Evolutionary conservation across 2,888 invertebrate species (phyloP).

Genomic region (Drosophila acutilabella): DNA sequence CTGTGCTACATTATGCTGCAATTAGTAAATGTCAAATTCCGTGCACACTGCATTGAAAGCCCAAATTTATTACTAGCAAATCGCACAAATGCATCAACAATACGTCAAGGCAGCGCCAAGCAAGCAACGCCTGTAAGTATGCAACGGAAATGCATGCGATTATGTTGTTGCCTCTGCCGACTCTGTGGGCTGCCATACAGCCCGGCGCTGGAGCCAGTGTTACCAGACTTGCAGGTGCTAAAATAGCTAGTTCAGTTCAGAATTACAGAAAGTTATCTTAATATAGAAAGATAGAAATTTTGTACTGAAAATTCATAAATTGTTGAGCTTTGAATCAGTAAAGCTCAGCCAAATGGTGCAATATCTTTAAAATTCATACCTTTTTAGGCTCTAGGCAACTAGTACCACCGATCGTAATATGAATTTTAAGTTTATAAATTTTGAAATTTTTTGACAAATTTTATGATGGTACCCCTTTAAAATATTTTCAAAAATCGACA

Average conservation of each 20-base stretch:
- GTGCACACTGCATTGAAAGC: conserved; percentile 62
- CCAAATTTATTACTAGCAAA: conserved; percentile 74
- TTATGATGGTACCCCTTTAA: too few species aligned
- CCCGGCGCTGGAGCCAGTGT: not conserved
- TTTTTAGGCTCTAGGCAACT: too few species aligned
- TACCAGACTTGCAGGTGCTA: not conserved
- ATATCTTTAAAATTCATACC: too few species aligned
- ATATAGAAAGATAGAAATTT: too few species aligned
- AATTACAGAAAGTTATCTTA: too few species aligned
- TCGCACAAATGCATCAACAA: conserved; percentile 67
- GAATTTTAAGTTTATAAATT: too few species aligned
- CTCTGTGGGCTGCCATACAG: not conserved
- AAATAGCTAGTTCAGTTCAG: not conserved
- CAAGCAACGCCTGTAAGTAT: conserved; percentile 58
- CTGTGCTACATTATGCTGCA: conserved; percentile 57
- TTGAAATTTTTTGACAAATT: too few species aligned
- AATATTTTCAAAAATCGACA: too few species aligned
- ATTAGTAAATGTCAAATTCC: conserved; percentile 80
- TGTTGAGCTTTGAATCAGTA: too few species aligned
- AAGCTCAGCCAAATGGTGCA: too few species aligned
- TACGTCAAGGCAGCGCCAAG: conserved; percentile 35
- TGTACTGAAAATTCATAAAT: too few species aligned
- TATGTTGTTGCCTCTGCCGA: conserved; percentile 45
- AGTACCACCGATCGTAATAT: too few species aligned
- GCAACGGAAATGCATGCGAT: conserved; percentile 75